Percentiles rank a stretch among this genome's conserved stretches.
phyloP scores from a whole-genome alignment of 2,113 vertebrate genomes.

The Chauna torquata region DNA sequence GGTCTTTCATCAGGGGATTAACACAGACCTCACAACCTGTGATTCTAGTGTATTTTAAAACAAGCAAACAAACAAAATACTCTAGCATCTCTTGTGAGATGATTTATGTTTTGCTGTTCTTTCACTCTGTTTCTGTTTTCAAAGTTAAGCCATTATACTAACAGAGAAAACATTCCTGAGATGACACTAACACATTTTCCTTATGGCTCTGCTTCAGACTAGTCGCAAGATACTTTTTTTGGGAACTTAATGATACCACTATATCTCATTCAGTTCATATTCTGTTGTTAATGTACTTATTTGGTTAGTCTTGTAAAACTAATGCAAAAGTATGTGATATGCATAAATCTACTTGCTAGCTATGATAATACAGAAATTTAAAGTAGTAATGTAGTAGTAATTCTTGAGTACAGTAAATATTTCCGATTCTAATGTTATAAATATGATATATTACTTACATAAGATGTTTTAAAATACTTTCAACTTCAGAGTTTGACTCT shows the following conservation, averaged over 20 bases:
- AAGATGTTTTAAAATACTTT: neutral
- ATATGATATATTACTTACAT: neutral
- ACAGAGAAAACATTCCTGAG: neutral
- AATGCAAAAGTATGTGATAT: neutral
- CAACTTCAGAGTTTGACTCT: neutral
- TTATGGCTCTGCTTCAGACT: neutral
- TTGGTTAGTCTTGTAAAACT: neutral
- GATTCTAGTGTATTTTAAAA: neutral
- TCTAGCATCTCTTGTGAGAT: neutral
- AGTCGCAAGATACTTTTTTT: neutral
- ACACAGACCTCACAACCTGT: neutral
- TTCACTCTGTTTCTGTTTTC: neutral
- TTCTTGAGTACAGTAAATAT: neutral
- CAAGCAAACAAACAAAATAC: neutral
- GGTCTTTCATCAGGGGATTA: neutral
- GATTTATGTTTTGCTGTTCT: neutral
- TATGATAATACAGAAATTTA: neutral
- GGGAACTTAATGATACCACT: neutral
- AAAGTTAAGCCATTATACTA: neutral
- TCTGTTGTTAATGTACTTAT: neutral
- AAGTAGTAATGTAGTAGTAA: neutral
- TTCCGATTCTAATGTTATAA: neutral
- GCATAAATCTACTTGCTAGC: neutral
- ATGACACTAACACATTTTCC: neutral
- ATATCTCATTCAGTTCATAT: neutral